Percentiles rank a stretch among this genome's conserved stretches.
phyloP scores from a whole-genome alignment of 2,797 vertebrate genomes.

The Borostomias antarcticus region DNA sequence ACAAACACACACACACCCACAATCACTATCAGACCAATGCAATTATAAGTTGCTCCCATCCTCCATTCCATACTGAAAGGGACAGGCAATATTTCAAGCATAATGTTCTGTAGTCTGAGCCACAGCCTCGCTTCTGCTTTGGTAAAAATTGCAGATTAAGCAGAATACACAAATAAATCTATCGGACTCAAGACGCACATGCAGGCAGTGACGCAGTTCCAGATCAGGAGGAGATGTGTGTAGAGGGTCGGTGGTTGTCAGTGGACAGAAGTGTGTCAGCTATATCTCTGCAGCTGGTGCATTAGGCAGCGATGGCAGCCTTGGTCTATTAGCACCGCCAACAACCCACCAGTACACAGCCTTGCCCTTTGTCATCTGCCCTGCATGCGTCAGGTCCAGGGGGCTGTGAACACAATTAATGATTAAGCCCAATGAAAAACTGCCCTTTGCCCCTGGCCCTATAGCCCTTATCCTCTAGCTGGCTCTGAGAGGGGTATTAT shows the following conservation, averaged over 20 bases:
- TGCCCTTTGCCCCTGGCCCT: neutral
- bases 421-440: slow-evolving; percentile 58
- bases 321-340: slow-evolving; percentile 10
- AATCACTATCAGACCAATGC: too few relatives aligned
- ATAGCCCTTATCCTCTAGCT: neutral
- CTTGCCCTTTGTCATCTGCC: slow-evolving; percentile 65
- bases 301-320: slow-evolving; percentile 3
- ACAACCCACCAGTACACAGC: slow-evolving; percentile 30
- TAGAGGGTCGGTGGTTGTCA: neutral
- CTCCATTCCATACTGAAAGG: too few relatives aligned
- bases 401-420: slow-evolving; percentile 54
- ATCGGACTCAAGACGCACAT: too few relatives aligned
- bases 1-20: neutral
- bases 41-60: too few relatives aligned
- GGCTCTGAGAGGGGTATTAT: too few relatives aligned
- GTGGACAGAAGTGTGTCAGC: slow-evolving; percentile 25
- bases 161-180: too few relatives aligned
- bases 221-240: too few relatives aligned
- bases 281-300: slow-evolving; percentile 1
- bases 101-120: too few relatives aligned
- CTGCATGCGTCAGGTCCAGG: slow-evolving; percentile 33
- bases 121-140: too few relatives aligned
- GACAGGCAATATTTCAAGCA: too few relatives aligned
- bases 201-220: too few relatives aligned
- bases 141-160: too few relatives aligned